A percentile compares a stretch with the other conserved stretches of the same genome.
Conservation (phyloP, 2,113 vertebrate species). For the Mungos mungo region DNA sequence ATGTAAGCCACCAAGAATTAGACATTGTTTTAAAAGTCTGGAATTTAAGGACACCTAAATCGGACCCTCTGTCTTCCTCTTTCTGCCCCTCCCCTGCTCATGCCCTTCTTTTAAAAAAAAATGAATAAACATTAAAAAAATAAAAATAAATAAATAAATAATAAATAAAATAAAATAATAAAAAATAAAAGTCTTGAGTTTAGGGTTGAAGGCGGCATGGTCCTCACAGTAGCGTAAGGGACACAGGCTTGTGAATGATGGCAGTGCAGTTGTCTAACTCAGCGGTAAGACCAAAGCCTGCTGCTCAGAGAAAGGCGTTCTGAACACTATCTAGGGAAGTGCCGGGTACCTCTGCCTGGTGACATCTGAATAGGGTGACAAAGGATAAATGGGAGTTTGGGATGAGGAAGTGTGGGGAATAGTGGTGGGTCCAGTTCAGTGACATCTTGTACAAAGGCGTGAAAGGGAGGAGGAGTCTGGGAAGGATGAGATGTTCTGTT, state of each 20-base stretch:
- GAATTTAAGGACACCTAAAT: not conserved
- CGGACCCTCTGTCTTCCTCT: too few relatives aligned
- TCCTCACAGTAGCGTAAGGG: not conserved
- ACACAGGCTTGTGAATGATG: not conserved
- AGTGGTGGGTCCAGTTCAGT: not conserved
- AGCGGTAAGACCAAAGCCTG: not conserved
- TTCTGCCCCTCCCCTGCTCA: too few relatives aligned
- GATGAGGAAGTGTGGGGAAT: not conserved
- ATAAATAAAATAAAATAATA: too few relatives aligned
- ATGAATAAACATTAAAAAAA: too few relatives aligned
- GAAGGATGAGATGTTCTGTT: not conserved
- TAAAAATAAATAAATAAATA: too few relatives aligned
- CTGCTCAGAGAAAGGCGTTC: not conserved
- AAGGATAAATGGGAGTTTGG: not conserved
- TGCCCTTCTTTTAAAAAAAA: too few relatives aligned
- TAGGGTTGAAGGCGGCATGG: not conserved
- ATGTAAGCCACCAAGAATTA: not conserved
- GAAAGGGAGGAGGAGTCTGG: not conserved
- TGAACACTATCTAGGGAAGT: not conserved
- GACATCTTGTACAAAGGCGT: not conserved
- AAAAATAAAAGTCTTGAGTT: not conserved
- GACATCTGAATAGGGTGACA: not conserved
- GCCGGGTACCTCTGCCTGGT: not conserved
- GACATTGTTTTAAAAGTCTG: not conserved
- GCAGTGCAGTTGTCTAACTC: not conserved